Evolutionary conservation across 2,113 vertebrate genomes (phyloP).

Genomic region (Myiagra hebetior): DNA sequence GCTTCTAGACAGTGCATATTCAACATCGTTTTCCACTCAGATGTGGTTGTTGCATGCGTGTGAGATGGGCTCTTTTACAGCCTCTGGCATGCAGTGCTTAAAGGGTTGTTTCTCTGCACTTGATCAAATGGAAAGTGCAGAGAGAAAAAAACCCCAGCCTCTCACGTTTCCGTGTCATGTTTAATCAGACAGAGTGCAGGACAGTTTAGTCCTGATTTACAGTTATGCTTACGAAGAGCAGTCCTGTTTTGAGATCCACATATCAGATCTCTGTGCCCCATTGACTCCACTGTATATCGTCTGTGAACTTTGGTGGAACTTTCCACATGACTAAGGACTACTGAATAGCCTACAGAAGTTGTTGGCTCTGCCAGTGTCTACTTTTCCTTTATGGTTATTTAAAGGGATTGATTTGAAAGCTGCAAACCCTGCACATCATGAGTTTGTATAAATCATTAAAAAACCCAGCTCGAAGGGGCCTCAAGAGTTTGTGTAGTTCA

Average conservation of each 20-base stretch:
- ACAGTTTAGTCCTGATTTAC: conserved; percentile 51
- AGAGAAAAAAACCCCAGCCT: not conserved
- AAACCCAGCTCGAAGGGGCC: not conserved
- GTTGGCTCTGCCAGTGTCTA: conserved; percentile 49
- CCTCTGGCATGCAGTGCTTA: conserved; percentile 28
- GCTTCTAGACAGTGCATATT: not conserved
- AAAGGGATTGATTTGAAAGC: conserved; percentile 48
- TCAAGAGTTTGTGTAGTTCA: not conserved
- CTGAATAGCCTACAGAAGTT: conserved; percentile 57
- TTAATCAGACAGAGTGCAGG: conserved; percentile 44
- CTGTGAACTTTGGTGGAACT: conserved; percentile 59
- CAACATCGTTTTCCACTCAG: not conserved
- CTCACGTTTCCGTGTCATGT: conserved; percentile 48
- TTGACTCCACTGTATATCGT: conserved; percentile 56
- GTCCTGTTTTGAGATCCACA: conserved; percentile 58
- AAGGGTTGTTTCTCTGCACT: conserved; percentile 28
- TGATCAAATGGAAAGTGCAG: conserved; percentile 36
- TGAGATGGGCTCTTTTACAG: not conserved
- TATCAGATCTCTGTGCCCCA: conserved; percentile 62
- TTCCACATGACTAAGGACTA: conserved; percentile 62
- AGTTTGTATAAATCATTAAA: conserved; percentile 23
- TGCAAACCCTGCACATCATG: conserved; percentile 39
- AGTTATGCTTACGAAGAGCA: conserved; percentile 53
- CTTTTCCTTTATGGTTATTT: conserved; percentile 51
- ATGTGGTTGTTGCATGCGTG: not conserved